These are phyloP conservation scores for Drosophila nigromelanica DNA, from an alignment of 1,140 invertebrate genomes.

Conservation along the genomic window DNA sequence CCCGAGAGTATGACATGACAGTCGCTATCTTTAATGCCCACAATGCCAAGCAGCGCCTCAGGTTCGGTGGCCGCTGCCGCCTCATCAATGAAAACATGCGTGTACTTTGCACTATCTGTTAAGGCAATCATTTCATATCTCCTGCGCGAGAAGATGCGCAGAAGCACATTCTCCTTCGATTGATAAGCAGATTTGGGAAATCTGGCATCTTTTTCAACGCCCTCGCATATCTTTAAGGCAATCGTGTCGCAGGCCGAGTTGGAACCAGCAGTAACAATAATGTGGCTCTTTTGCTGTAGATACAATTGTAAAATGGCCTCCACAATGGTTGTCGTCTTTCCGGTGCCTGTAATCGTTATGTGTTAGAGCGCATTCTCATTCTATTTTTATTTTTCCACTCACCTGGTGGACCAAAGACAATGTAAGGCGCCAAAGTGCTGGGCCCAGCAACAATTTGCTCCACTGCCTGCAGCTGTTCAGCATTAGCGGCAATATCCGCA, in stretches of 20 bases:
- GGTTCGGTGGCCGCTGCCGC: slow-evolving; percentile 92
- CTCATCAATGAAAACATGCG: slow-evolving; percentile 93
- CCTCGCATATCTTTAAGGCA: slow-evolving; percentile 84
- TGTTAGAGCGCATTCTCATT: neutral
- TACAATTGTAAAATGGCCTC: slow-evolving; percentile 86
- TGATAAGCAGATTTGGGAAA: neutral
- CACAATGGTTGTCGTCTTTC: slow-evolving; percentile 90
- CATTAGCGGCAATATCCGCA: slow-evolving; percentile 26
- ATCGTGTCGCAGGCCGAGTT: slow-evolving; percentile 91
- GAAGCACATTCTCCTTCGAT: slow-evolving; percentile 9
- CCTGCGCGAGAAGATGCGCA: slow-evolving; percentile 10
- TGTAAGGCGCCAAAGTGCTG: slow-evolving; percentile 35
- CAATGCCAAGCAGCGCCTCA: slow-evolving; percentile 88
- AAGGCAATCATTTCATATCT: slow-evolving; percentile 78
- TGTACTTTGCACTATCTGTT: slow-evolving; percentile 48
- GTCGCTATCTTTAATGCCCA: slow-evolving; percentile 68
- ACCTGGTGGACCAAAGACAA: slow-evolving; percentile 54
- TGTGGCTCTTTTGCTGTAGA: slow-evolving; percentile 78
- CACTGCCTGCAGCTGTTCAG: slow-evolving; percentile 47
- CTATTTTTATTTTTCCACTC: neutral
- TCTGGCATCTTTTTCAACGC: slow-evolving; percentile 67
- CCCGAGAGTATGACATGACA: slow-evolving; percentile 89
- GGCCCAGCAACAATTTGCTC: slow-evolving; percentile 29
- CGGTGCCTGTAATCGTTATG: slow-evolving; percentile 84
- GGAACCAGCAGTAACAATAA: slow-evolving; percentile 89